phyloP scores from a whole-genome alignment of 2,113 vertebrate species.

The Ptilorrhoa leucosticta region DNA sequence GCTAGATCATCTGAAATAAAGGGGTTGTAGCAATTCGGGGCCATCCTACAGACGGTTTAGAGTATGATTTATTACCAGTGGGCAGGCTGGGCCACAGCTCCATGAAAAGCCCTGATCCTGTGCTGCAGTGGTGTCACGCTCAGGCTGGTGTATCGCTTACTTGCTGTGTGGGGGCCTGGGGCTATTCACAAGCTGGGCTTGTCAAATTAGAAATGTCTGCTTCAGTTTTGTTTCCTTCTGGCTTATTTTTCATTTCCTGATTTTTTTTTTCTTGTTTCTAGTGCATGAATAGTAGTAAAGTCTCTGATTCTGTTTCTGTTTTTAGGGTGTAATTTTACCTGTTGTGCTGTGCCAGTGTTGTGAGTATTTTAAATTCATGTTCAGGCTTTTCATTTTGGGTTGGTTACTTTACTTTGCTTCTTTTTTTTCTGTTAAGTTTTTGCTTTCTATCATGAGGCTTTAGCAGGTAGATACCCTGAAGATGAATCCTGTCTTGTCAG shows the following conservation, averaged over 20 bases:
- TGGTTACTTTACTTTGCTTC: background rate
- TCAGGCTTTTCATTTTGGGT: conserved; percentile 49
- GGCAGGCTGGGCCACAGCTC: background rate
- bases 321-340: conserved; percentile 75
- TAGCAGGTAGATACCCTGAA: background rate
- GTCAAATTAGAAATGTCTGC: background rate
- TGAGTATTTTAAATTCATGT: conserved; percentile 79
- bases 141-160: background rate
- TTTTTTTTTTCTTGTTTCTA: conserved; percentile 18
- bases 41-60: background rate
- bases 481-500: background rate
- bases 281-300: conserved; percentile 35
- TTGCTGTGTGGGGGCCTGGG: background rate
- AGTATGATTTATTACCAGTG: background rate
- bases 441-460: background rate
- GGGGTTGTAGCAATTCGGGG: background rate
- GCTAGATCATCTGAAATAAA: background rate
- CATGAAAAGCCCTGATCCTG: background rate
- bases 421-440: background rate
- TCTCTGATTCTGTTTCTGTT: conserved; percentile 65
- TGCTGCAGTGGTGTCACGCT: background rate
- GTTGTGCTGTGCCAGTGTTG: conserved; percentile 74
- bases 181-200: background rate
- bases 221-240: background rate
- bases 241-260: background rate